These are phyloP conservation scores for Metridium senile DNA, from an alignment of 92 coral and sea anemone genomes.

Conservation along the genomic window DNA sequence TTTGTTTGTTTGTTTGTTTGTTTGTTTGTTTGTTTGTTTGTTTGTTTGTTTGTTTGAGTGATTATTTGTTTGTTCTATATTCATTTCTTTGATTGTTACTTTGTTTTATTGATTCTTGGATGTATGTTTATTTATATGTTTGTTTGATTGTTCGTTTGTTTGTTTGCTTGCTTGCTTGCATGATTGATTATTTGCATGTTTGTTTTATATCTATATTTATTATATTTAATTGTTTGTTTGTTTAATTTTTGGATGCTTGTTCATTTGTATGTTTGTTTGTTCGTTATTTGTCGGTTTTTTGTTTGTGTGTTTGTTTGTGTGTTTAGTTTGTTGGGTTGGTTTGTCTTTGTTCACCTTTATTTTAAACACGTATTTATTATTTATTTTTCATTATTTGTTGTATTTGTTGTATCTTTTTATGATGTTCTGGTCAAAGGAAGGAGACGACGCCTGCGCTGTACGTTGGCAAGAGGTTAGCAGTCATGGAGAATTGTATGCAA, in stretches of 20 bases:
- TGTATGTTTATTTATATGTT: too few species aligned
- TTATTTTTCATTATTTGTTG: neutral
- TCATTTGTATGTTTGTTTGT: neutral
- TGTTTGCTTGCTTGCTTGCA: too few species aligned
- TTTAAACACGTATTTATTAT: neutral
- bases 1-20: too few species aligned
- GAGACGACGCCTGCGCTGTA: slow-evolving; percentile 74
- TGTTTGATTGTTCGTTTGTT: too few species aligned
- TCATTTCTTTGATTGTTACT: too few species aligned
- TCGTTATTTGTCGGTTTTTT: neutral
- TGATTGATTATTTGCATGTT: too few species aligned
- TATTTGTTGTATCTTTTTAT: neutral
- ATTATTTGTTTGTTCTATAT: too few species aligned
- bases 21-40: too few species aligned
- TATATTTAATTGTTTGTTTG: too few species aligned
- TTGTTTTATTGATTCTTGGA: too few species aligned
- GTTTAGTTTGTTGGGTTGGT: neutral
- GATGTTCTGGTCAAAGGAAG: slow-evolving; percentile 36
- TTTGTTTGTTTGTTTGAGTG: too few species aligned
- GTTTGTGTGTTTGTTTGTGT: neutral
- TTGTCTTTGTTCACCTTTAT: neutral
- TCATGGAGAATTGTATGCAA: slow-evolving; percentile 59
- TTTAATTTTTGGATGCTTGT: neutral
- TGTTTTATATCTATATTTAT: too few species aligned
- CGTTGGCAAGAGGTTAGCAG: slow-evolving; percentile 85